Evolutionary conservation across 2,113 vertebrate species (phyloP).

Genomic region (Xyrauchen texanus): DNA sequence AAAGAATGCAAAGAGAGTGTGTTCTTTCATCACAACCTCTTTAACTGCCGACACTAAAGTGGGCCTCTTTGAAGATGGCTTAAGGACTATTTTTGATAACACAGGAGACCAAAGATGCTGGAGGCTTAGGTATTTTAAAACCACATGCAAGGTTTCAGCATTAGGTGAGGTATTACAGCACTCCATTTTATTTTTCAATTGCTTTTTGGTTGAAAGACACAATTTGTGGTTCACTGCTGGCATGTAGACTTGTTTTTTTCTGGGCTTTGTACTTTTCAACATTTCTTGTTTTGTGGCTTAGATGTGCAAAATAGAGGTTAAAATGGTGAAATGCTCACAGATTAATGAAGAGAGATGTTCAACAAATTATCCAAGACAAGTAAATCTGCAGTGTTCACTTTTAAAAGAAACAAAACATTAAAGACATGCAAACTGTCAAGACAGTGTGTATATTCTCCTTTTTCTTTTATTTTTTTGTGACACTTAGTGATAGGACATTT

Average conservation of each 20-base stretch:
- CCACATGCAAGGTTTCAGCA: not conserved
- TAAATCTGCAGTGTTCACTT: too few relatives aligned
- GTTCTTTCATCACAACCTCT: conserved; percentile 39
- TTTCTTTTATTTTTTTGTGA: not conserved
- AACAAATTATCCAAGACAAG: too few relatives aligned
- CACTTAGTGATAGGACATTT: not conserved
- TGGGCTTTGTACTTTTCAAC: too few relatives aligned
- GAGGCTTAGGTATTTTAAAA: conserved; percentile 2
- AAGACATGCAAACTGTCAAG: too few relatives aligned
- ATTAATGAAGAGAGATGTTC: too few relatives aligned
- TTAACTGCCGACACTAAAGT: conserved; percentile 29
- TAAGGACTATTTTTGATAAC: conserved; percentile 21
- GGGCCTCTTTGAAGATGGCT: conserved; percentile 31
- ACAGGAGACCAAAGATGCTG: conserved; percentile 22
- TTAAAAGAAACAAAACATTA: too few relatives aligned
- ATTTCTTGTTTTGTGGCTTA: too few relatives aligned
- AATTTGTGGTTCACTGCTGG: not conserved
- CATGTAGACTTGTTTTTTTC: too few relatives aligned
- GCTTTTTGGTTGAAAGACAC: not conserved
- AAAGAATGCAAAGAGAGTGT: conserved; percentile 20
- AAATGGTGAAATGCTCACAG: too few relatives aligned
- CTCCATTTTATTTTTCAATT: not conserved
- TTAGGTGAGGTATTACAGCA: too few relatives aligned
- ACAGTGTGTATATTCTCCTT: not conserved
- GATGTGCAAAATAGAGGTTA: too few relatives aligned